These are phyloP conservation scores for Botia almorhae DNA, from an alignment of 2,797 vertebrate genomes.

Conservation along the genomic window DNA sequence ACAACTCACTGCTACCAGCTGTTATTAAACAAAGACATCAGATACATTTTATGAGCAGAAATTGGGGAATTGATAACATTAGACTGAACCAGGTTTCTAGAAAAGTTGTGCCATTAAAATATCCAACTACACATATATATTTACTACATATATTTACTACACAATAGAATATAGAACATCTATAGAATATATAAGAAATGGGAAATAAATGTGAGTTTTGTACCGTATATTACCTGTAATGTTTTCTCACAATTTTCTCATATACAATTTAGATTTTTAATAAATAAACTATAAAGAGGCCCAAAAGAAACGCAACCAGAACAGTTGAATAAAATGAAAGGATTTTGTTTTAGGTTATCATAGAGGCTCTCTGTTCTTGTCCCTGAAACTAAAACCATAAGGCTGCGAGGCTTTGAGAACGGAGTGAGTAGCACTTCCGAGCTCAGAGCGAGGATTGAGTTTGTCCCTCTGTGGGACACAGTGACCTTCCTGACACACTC, in stretches of 20 bases:
- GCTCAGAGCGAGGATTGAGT: conserved; percentile 19
- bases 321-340: neutral
- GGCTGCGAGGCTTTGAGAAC: conserved; percentile 20
- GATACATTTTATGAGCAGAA: neutral
- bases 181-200: too few species aligned
- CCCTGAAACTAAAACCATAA: conserved; percentile 41
- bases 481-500: conserved; percentile 44
- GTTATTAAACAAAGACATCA: neutral
- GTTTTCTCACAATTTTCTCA: neutral
- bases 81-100: too few species aligned
- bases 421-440: conserved; percentile 7
- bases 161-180: too few species aligned
- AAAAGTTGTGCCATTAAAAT: too few species aligned
- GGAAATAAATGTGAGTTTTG: too few species aligned
- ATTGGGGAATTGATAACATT: neutral
- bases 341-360: neutral
- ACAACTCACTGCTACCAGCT: too few species aligned
- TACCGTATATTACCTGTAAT: neutral
- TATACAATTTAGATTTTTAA: neutral
- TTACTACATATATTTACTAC: too few species aligned
- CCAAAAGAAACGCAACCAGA: neutral
- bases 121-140: too few species aligned
- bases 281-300: neutral
- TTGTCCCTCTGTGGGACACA: conserved; percentile 34
- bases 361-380: conserved; percentile 26